Conservation (phyloP, 2,888 invertebrate species). For the Callyntrura guangdongensis region DNA sequence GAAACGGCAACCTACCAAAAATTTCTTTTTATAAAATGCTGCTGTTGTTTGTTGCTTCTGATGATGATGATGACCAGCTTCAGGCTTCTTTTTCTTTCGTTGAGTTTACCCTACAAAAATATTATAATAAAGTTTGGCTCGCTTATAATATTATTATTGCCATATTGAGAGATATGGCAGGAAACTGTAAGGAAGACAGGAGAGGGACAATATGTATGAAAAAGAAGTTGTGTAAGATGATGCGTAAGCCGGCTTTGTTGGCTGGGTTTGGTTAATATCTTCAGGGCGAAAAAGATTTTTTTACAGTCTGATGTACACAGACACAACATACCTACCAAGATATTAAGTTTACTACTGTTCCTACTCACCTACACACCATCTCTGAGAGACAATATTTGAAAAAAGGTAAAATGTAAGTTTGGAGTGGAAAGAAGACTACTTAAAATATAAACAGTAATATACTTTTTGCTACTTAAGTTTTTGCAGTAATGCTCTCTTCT, state of each 20-base stretch:
- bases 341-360: too few relatives aligned
- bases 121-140: neutral
- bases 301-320: neutral
- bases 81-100: slow-evolving; percentile 1
- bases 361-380: neutral
- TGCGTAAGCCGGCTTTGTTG: slow-evolving; percentile 26
- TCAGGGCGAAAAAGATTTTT: slow-evolving; percentile 34
- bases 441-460: slow-evolving; percentile 8
- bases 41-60: too few relatives aligned
- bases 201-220: neutral
- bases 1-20: neutral
- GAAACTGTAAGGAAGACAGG: neutral
- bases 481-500: slow-evolving; percentile 7
- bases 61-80: neutral
- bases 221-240: neutral
- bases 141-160: slow-evolving; percentile 11
- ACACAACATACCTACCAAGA: too few relatives aligned
- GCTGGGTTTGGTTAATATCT: slow-evolving; percentile 19
- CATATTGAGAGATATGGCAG: neutral
- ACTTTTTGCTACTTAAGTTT: slow-evolving; percentile 8
- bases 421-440: slow-evolving; percentile 12
- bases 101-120: neutral
- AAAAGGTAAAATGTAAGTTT: too few relatives aligned
- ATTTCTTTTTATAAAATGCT: too few relatives aligned
- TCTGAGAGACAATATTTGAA: too few relatives aligned